Percentiles rank a stretch among this genome's conserved stretches.
phyloP scores from a whole-genome alignment of 2,888 invertebrate genomes.

The Cynaeus angustus region DNA sequence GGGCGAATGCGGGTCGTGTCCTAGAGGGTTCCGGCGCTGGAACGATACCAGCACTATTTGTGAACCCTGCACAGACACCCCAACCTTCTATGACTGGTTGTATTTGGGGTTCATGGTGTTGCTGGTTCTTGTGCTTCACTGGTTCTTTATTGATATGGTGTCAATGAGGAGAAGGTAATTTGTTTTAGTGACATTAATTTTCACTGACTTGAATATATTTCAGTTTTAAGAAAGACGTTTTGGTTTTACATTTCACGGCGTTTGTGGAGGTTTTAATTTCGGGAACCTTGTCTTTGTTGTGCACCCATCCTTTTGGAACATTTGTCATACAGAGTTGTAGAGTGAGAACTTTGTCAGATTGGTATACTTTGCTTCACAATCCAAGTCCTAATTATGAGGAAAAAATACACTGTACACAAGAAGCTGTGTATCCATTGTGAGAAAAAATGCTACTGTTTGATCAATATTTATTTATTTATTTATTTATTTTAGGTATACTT shows the following conservation, averaged over 20 bases:
- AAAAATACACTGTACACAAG: conserved; percentile 95
- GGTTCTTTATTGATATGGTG: conserved; percentile 93
- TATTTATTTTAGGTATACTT: conserved; percentile 82
- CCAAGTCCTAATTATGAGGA: conserved; percentile 94
- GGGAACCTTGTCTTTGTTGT: conserved; percentile 83
- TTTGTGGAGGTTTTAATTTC: conserved; percentile 87
- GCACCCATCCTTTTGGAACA: conserved; percentile 88
- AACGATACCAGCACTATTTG: conserved; percentile 85
- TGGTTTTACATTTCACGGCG: conserved; percentile 87
- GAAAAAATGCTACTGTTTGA: too few species aligned
- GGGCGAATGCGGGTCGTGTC: conserved; percentile 91
- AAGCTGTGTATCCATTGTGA: conserved; percentile 97
- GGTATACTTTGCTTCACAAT: conserved; percentile 97
- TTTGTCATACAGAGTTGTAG: conserved; percentile 86
- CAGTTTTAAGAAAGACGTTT: conserved; percentile 83
- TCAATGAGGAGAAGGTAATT: conserved; percentile 81
- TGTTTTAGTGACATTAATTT: not conserved
- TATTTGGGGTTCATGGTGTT: conserved; percentile 96
- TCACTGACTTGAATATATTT: conserved; percentile 28
- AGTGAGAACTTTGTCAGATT: conserved; percentile 89
- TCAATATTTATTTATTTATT: too few species aligned
- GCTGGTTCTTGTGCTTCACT: conserved; percentile 90
- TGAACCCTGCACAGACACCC: conserved; percentile 83
- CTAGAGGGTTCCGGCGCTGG: conserved; percentile 83
- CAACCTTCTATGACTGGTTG: conserved; percentile 92